Base-by-base conservation (phyloP, 2,888 invertebrate genomes). In the Phortica magna region DNA sequence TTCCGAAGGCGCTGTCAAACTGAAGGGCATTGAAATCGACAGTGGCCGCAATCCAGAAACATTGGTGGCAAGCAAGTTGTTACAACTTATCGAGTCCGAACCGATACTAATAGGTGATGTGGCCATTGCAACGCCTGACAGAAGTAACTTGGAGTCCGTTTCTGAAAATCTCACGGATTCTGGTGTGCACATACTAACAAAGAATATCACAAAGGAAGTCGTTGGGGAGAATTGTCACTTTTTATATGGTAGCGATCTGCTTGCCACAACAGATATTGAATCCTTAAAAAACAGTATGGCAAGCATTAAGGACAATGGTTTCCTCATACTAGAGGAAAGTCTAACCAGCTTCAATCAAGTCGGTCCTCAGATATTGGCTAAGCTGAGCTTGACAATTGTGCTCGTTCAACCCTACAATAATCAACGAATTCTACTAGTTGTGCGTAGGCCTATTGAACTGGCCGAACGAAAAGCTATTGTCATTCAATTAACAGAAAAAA, bases 1-100 rank as follows among this genome's bases (percentile, higher is more conserved):
- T 90, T 93, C 94, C 39, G 92, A 93, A 14, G 93, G 93, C 0
- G 93, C 94, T 14, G 90, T 95, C 7, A 96, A 95, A 88, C 91
- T 98, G 39, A 96, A 96, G 91, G 93, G 95, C 17, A 93, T 94
- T 6, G 98, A 98, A 93, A 92, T 95, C 7, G 95, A 94, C 7
- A 93, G 94, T 78, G 82, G 82, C 0, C 86, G 90, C 9, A 92
- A 94, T 68, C 91, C 94, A 0, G 96, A 96, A 87, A 93, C 93
- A 59, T 92, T 96, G 76, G 92, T 96, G 79, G 93, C 94, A 41
- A 93, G 94, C 4, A 89, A 91, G 4, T 92, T 95, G 75, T 90
- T 95, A 77, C 93, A 94, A 64, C 92, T 95, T 79, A 92, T 97
- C 64, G 94, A 95, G 90, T 93, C 93, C n/a, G 97, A 98, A 92